Base-by-base conservation (phyloP, 1,140 invertebrate genomes). In the Dryas iulia region DNA sequence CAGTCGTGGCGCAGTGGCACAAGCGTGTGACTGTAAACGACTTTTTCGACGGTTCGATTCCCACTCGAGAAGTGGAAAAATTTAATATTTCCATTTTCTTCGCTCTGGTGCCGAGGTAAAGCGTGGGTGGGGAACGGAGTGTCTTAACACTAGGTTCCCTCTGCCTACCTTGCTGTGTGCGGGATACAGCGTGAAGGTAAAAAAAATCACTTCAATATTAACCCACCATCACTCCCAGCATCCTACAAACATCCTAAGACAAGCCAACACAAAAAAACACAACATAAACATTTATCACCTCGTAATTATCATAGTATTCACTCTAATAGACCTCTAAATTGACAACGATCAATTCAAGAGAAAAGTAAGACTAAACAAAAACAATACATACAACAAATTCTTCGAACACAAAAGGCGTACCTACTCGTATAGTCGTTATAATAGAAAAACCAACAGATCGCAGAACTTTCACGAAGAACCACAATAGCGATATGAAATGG, bases 391-490 rank as follows among this genome's bases (percentile, higher is more conserved):
- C 6, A 47, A 73, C 76, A 76, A 79, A 79, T 71, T 70, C 67
- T 59, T 39, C 52, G 14, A 58, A 56, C 56, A 72, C 69, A 78
- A 78, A 76, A 69, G 67, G 61, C 39, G n/a, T n/a, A n/a, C n/a
- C n/a, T n/a, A n/a, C n/a, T n/a, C n/a, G n/a, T n/a, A n/a, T n/a
- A 62, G 58, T 30, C 59, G 57, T 65, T 68, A 80, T 80, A 82
- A 82, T 82, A 78, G 77, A 79, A 82, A 84, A 82, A 76, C 78
- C 81, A 83, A 86, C 79, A 84, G 74, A 74, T n/a, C 73, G 72
- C 79, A 75, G 79, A n/a, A n/a, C 83, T 86, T 86, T 86, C 84
- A 78, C 82, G 67, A 74, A 60, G 66, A 72, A 71, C 71, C 73
- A 81, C 76, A 78, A 47, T 78, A 71, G 72, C 62, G 69, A 76